Evolutionary conservation across 2,797 vertebrate species (phyloP), one percentile per base, ranked within the genome.

Genomic region (Sebastes trivittatus): DNA sequence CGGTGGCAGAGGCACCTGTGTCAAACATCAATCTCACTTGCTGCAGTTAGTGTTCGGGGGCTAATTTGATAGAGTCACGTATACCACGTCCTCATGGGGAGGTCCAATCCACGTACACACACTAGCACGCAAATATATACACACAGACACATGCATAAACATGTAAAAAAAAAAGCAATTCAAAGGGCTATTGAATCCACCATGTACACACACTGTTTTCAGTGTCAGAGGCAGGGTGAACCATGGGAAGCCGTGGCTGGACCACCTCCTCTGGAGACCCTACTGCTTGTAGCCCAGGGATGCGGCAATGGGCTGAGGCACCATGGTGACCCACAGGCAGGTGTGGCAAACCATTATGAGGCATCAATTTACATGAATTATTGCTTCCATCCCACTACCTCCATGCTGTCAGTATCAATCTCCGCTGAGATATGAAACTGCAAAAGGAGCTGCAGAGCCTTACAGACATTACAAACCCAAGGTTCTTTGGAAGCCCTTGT

Each of bases 1-100:
- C 38, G 36, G 56, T 54, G 64, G 64, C 80, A 60, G 29, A 65
- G 74, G 68, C 67, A 23, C 55, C 27, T 52, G 25, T 80, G 81
- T 77, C 83, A 88, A 89, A 84, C 69, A 77, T 89, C 84, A 91
- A 68, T 86, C 85, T 84, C 67, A 32, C 64, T 85, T 52, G 49
- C 20, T 66, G 32, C 27, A 30, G 38, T 75, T 69, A 82, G 83
- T 79, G 61, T 67, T 82, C 46, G 16, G 52, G 52, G n/a, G 56
- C n/a, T 32, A 42, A 62, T 76, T 75, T 69, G 71, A 72, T 70
- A 55, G 86, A 82, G 38, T 62, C 29, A 25, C 23, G 29, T 60
- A 62, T 63, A 72, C 70, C 80, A 84, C 5, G 27, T 86, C 70
- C 60, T 63, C 72, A 79, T 30, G 68, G 23, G 32, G 54, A 68